These are phyloP conservation scores for Micropoecilia bifurca DNA, from an alignment of 2,797 vertebrate species.

Conservation along the genomic window DNA sequence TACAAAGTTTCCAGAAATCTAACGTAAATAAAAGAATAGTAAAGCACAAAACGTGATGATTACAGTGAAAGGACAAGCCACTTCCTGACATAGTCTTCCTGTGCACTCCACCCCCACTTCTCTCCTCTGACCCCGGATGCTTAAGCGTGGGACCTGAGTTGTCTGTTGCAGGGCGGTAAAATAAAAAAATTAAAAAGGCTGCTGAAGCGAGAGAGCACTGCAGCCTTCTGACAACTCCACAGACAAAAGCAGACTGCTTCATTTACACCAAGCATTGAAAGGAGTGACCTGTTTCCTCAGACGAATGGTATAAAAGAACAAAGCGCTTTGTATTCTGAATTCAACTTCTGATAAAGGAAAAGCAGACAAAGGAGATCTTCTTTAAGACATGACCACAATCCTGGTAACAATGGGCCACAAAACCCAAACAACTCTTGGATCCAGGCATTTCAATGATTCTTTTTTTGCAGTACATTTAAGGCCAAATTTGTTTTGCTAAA, in stretches of 20 bases:
- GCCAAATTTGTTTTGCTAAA: conserved; percentile 39
- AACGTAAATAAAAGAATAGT: conserved; percentile 28
- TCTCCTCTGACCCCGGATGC: conserved; percentile 63
- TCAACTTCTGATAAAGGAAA: conserved; percentile 25
- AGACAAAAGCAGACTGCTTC: conserved; percentile 40
- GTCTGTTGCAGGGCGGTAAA: conserved; percentile 24
- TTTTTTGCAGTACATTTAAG: conserved; percentile 41
- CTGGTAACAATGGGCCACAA: neutral
- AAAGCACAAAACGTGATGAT: conserved; percentile 47
- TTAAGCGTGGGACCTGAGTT: conserved; percentile 24
- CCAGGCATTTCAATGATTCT: neutral
- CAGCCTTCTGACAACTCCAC: conserved; percentile 21
- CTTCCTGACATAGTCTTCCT: conserved; percentile 75
- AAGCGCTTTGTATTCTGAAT: conserved; percentile 29
- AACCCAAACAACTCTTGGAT: conserved; percentile 26
- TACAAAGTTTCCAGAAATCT: conserved; percentile 8
- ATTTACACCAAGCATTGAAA: conserved; percentile 51
- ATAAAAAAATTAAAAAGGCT: conserved; percentile 5
- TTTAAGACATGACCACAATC: neutral
- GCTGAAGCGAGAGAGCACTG: conserved; percentile 15
- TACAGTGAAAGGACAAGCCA: conserved; percentile 70
- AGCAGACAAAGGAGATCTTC: neutral
- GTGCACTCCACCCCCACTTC: conserved; percentile 27
- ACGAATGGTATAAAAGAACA: neutral
- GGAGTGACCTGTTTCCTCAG: conserved; percentile 59